Percentiles rank a stretch among this genome's conserved stretches.
These are phyloP conservation scores for Aspidiotus rigidus DNA, from an alignment of 2,888 invertebrate genomes.

Conservation along the genomic window DNA sequence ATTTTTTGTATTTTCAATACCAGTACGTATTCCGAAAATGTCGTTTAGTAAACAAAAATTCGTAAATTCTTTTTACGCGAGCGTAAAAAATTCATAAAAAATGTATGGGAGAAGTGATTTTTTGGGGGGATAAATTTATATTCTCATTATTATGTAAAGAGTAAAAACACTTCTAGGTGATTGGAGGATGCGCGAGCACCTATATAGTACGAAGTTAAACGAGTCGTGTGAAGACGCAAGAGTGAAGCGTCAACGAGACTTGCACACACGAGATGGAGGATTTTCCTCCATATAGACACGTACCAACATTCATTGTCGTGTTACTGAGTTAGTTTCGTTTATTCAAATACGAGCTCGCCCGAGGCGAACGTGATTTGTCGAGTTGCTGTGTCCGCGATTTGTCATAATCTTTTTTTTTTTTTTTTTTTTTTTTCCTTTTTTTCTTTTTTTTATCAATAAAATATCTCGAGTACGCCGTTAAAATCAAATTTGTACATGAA, in stretches of 20 bases:
- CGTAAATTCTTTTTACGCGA: no score
- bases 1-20: no score
- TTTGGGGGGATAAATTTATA: no score
- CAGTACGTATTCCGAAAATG: no score
- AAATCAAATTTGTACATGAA: neutral
- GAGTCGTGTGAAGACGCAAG: neutral
- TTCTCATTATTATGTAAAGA: no score
- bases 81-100: no score
- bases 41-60: no score
- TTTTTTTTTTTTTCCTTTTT: no score
- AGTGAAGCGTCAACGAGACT: slow-evolving; percentile 29
- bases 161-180: neutral
- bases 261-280: slow-evolving; percentile 25
- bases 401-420: no score
- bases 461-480: neutral
- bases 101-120: no score
- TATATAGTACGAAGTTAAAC: neutral
- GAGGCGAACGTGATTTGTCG: slow-evolving; percentile 13
- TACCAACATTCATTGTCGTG: neutral
- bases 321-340: neutral
- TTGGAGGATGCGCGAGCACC: slow-evolving; percentile 2
- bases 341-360: neutral
- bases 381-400: neutral
- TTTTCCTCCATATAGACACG: slow-evolving; percentile 14
- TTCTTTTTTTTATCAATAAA: no score